Base-by-base conservation (phyloP, 92 coral and sea anemone species). In the Epizoanthus ramosus region DNA sequence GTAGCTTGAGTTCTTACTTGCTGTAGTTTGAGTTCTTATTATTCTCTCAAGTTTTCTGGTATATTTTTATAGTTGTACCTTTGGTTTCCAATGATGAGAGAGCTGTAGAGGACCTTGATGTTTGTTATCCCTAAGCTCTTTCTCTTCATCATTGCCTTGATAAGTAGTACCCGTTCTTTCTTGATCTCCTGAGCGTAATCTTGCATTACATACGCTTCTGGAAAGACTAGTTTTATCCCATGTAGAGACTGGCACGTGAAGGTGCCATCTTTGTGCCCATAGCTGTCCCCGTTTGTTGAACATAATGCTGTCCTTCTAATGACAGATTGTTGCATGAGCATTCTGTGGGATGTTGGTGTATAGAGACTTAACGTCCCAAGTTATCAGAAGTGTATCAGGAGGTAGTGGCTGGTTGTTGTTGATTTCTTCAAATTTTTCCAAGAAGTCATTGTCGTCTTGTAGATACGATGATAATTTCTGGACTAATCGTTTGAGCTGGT, bases 161-260 rank as follows among this genome's bases (percentile, higher is more conserved):
- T 81, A 22, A 68, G 63, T 54, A 54, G 39, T 45, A 58, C 73
- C 53, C 76, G 35, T 81, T 81, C 85, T 58, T 71, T 57, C 79
- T 71, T 75, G 54, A 70, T 83, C 23, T 54, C 85, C 73, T 57
- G 68, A 28, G 79, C 79, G 39, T 83, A 81, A 53, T 81, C 75
- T 56, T 81, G 63, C 35, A 61, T 80, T 19, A 80, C 66, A 33
- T 79, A 80, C 53, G 70, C 85, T 54, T 82, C 85, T 83, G 71
- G 58, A 28, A 39, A 45, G 60, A 59, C 63, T 71, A 39, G 41
- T 58, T 83, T 83, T 17, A 80, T 12, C 72, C 72, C 73, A 79
- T 79, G 39, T 57, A 79, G 18, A 61, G 1, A 61, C 63, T 79
- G 6, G 83, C 56, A 21, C 63, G 39, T 3, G 83, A 50, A 39